A percentile compares a stretch with the other conserved stretches of the same genome.
Evolutionary conservation across 2,888 invertebrate species (phyloP).

Genomic region (Plemyria rubiginata): DNA sequence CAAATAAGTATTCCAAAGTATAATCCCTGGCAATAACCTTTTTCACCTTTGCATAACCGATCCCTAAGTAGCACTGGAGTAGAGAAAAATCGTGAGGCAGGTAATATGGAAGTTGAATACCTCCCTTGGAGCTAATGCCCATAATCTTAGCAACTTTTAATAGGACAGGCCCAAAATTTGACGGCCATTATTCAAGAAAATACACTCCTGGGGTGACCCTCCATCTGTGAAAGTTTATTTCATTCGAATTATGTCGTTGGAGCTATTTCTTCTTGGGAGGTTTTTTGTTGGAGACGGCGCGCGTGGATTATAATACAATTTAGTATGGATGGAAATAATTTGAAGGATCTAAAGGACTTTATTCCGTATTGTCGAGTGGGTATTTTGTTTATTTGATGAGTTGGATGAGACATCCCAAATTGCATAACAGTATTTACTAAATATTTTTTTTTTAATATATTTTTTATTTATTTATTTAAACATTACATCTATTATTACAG

Average conservation of each 20-base stretch:
- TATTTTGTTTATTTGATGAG: constrained; percentile 29
- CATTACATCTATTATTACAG: too few relatives aligned
- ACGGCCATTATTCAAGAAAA: constrained; percentile 79
- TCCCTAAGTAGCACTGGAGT: constrained; percentile 43
- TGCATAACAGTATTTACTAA: not conserved
- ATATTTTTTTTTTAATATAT: too few relatives aligned
- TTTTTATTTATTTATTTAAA: too few relatives aligned
- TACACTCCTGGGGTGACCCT: constrained; percentile 62
- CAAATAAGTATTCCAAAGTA: constrained; percentile 21
- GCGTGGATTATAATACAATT: constrained; percentile 37
- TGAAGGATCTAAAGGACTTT: constrained; percentile 29
- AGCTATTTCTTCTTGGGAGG: constrained; percentile 36
- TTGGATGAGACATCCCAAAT: constrained; percentile 17
- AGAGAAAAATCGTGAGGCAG: constrained; percentile 53
- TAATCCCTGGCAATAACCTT: constrained; percentile 20
- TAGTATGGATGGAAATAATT: constrained; percentile 30
- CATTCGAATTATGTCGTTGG: constrained; percentile 43
- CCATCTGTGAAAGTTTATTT: constrained; percentile 41
- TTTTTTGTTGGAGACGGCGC: constrained; percentile 33
- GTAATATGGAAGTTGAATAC: constrained; percentile 73
- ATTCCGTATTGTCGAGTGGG: constrained; percentile 30
- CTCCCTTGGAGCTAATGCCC: constrained; percentile 76
- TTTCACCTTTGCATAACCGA: constrained; percentile 46
- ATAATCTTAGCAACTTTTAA: constrained; percentile 83
- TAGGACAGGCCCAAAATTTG: constrained; percentile 77